Percentiles rank a stretch among this genome's conserved stretches.
phyloP scores from a whole-genome alignment of 1,140 invertebrate genomes.

The Neelides sp. region DNA sequence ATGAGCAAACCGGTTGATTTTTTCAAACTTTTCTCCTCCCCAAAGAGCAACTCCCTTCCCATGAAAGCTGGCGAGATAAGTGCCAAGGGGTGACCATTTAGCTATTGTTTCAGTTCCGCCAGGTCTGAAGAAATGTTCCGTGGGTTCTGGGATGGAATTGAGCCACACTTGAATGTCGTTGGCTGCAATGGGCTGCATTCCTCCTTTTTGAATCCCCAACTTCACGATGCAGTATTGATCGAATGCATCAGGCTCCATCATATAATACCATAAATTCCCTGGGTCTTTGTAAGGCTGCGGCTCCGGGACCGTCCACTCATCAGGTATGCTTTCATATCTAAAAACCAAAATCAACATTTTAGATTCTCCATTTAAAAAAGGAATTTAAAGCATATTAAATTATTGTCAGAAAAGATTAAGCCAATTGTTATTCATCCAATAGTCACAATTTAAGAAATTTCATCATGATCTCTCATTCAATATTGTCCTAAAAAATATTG shows the following conservation, averaged over 20 bases:
- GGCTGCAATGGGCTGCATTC: conserved; percentile 32
- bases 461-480: not conserved
- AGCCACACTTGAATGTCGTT: conserved; percentile 76
- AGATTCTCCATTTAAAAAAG: conserved; percentile 1
- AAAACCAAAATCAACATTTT: conserved; percentile 27
- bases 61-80: conserved; percentile 92
- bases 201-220: conserved; percentile 39
- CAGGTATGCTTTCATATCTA: conserved; percentile 78
- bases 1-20: conserved; percentile 84
- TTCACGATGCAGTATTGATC: conserved; percentile 85
- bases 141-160: conserved; percentile 78
- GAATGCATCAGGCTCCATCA: conserved; percentile 82
- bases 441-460: not conserved
- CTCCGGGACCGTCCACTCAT: conserved; percentile 80
- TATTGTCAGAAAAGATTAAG: conserved; percentile 27
- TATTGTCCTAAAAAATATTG: not conserved
- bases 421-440: conserved; percentile 11
- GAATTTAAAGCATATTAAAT: conserved; percentile 2
- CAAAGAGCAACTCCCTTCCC: conserved; percentile 88
- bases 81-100: conserved; percentile 93
- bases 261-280: conserved; percentile 78
- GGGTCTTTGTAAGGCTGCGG: conserved; percentile 74
- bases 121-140: conserved; percentile 63
- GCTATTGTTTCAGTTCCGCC: conserved; percentile 92
- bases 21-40: conserved; percentile 85